These are phyloP conservation scores for Aricia artaxerxes DNA, from an alignment of 2,888 invertebrate species.

Conservation along the genomic window DNA sequence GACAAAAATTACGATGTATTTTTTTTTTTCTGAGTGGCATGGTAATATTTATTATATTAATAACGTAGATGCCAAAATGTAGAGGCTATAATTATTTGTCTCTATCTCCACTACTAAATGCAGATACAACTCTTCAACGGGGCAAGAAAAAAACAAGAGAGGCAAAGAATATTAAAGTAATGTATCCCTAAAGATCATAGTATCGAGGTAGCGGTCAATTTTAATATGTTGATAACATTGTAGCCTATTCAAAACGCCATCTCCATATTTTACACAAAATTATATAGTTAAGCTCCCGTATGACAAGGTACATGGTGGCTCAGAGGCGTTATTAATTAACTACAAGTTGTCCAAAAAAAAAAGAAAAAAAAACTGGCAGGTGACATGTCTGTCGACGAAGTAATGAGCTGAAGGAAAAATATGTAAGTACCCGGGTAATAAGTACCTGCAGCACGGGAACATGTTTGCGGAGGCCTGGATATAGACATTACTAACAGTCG, in stretches of 20 bases:
- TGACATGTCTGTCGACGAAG: constrained; percentile 19
- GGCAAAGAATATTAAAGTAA: not conserved
- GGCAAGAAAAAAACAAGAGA: not conserved
- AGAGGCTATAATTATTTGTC: not conserved
- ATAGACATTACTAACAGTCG: constrained; percentile 4
- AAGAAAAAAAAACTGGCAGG: not conserved
- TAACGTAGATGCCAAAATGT: not conserved
- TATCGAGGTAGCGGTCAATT: not conserved
- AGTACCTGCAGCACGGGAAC: not conserved
- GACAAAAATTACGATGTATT: not conserved
- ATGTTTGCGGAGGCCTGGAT: not conserved
- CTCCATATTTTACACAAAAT: constrained; percentile 7
- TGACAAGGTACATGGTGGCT: constrained; percentile 3
- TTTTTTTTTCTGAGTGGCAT: not conserved
- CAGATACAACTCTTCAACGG: no score
- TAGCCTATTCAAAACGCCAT: not conserved
- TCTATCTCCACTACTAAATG: not conserved
- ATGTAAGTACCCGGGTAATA: not conserved
- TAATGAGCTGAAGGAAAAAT: constrained; percentile 7
- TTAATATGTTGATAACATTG: not conserved
- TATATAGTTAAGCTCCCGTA: constrained; percentile 2
- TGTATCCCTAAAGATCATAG: not conserved
- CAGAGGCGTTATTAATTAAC: not conserved
- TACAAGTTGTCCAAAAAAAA: not conserved
- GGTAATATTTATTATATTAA: not conserved